Evolutionary conservation across 1,140 invertebrate species (phyloP).

Genomic region (Aphelinus atriplicis): DNA sequence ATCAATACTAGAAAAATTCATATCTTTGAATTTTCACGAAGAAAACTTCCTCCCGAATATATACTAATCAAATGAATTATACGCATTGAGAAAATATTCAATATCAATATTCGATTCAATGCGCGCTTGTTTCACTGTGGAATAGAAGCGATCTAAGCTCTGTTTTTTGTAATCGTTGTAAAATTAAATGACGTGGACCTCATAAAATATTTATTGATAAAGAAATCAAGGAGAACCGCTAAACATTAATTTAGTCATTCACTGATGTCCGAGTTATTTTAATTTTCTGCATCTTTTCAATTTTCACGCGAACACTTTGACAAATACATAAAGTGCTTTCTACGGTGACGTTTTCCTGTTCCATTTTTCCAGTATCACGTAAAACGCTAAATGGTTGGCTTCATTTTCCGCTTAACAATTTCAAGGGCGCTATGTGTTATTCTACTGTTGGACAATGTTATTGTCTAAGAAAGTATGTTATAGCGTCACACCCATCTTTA

Average conservation of each 20-base stretch:
- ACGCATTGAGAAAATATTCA: no score
- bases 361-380: background rate
- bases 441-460: constrained; percentile 46
- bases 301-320: constrained; percentile 9
- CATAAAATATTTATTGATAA: constrained; percentile 10
- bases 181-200: constrained; percentile 45
- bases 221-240: constrained; percentile 50
- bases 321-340: background rate
- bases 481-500: constrained; percentile 19
- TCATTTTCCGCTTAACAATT: background rate
- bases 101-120: no score
- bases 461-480: constrained; percentile 49
- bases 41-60: no score
- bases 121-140: no score
- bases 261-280: background rate
- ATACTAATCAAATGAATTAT: no score
- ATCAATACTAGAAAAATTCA: no score
- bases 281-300: background rate
- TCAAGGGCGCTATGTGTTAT: constrained; percentile 25
- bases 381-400: background rate
- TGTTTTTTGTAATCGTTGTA: constrained; percentile 40
- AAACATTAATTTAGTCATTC: background rate
- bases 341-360: background rate
- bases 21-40: no score
- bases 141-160: constrained; percentile 43